Evolutionary conservation across 1,140 invertebrate species (phyloP).

Genomic region (Coptotermes formosanus): DNA sequence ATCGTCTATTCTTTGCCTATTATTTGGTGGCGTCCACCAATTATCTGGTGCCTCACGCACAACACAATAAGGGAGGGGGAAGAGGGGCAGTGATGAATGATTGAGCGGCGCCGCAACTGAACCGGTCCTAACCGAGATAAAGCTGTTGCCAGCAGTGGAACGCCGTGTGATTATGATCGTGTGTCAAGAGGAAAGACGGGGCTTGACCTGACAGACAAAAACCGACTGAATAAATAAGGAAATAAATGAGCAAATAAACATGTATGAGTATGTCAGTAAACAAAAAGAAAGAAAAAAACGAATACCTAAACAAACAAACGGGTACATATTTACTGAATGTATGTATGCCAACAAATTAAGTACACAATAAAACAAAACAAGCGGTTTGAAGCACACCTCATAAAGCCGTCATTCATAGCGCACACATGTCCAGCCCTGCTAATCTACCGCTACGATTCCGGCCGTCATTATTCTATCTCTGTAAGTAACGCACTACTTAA

Average conservation of each 20-base stretch:
- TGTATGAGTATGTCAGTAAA: too few species aligned
- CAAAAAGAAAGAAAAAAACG: not conserved
- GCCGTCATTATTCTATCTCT: too few species aligned
- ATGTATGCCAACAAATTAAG: not conserved
- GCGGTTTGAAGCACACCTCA: too few species aligned
- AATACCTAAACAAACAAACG: not conserved
- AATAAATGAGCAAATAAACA: not conserved
- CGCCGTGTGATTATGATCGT: not conserved
- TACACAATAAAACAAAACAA: not conserved
- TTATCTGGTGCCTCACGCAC: not conserved
- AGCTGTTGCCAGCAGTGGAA: not conserved
- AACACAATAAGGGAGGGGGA: not conserved
- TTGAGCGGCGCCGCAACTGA: not conserved
- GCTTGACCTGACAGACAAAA: not conserved
- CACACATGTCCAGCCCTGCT: too few species aligned
- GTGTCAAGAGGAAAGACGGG: not conserved
- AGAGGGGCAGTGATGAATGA: slow-evolving; percentile 7
- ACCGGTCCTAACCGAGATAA: not conserved
- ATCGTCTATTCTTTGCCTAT: not conserved
- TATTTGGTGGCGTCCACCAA: slow-evolving; percentile 8
- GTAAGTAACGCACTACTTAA: too few species aligned
- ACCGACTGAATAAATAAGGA: not conserved
- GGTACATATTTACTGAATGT: not conserved
- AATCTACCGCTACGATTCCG: too few species aligned
- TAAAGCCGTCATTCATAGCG: too few species aligned